Base-by-base conservation (phyloP, 2,888 invertebrate species). In the Tetragonisca angustula region DNA sequence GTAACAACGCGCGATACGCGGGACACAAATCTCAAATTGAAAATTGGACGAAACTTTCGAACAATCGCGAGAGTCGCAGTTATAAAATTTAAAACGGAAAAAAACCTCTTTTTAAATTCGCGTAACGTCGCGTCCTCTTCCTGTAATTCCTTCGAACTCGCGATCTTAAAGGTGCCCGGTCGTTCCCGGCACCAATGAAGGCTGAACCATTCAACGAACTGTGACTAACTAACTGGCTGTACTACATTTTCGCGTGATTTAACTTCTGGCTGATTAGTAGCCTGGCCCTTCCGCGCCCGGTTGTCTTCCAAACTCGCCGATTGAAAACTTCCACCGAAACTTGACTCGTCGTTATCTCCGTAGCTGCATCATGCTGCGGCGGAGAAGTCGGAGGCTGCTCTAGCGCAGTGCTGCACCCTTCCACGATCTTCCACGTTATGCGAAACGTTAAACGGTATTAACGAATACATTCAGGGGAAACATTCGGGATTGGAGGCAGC, bases 231-330 rank as follows among this genome's bases (percentile, higher is more conserved):
- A 81, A 81, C 71, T 43, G 24, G 68, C 69, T 69, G 76, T 32
- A 49, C 56, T 68, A 73, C 50, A 81, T 81, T 81, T 50, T 83
- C 83, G 68, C 72, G 72, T 69, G 72, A 83, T 83, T 81, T 76
- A 83, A 83, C 83, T 62, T 72, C 59, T 43, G 59, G 69, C 71
- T 76, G 81, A 81, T 83, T 81, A 73, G 81, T 43, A 72, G 62
- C 54, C 54, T 9, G 21, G 43, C 43, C 43, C 43, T 43, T 11
- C 36, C 17, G 5, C 5, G 56, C 32, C 56, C 70, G 81, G 69
- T 81, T n/a, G 19, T 27, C 61, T 69, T 67, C 76, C 70, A 77
- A 82, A 81, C 54, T 73, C 43, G 49, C 74, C 82, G 73, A 69
- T 81, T 73, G 73, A 5, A 36, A 43, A 50, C 59, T 24, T 24